phyloP scores from a whole-genome alignment of 2,113 vertebrate genomes.

The Trematomus loennbergii region DNA sequence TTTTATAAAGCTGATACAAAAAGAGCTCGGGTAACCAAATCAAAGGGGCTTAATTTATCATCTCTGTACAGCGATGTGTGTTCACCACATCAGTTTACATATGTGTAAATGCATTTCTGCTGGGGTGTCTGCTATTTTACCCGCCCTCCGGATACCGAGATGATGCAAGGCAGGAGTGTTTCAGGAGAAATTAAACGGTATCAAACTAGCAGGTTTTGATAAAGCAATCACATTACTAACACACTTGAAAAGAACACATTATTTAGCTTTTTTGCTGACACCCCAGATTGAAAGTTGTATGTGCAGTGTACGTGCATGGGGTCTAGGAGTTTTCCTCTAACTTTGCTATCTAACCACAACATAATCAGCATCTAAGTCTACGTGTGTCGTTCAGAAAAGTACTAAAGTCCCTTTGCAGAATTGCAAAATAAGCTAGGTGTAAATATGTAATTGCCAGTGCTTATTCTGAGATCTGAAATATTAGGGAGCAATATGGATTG shows the following conservation, averaged over 20 bases:
- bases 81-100: slow-evolving; percentile 60
- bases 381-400: slow-evolving; percentile 59
- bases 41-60: slow-evolving; percentile 73
- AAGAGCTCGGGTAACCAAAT: slow-evolving; percentile 67
- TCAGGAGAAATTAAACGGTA: slow-evolving; percentile 73
- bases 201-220: slow-evolving; percentile 80
- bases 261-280: slow-evolving; percentile 82
- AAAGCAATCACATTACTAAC: slow-evolving; percentile 78
- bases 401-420: slow-evolving; percentile 75
- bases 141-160: slow-evolving; percentile 70
- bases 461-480: slow-evolving; percentile 86
- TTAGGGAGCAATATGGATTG: slow-evolving; percentile 83
- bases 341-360: slow-evolving; percentile 80
- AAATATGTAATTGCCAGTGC: slow-evolving; percentile 85
- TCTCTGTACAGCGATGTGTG: slow-evolving; percentile 54
- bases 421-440: slow-evolving; percentile 85
- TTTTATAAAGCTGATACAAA: slow-evolving; percentile 70
- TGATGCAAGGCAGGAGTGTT: slow-evolving; percentile 57
- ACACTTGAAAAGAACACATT: slow-evolving; percentile 77
- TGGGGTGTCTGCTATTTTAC: slow-evolving; percentile 41
- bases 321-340: slow-evolving; percentile 64
- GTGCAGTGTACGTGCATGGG: slow-evolving; percentile 53
- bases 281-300: slow-evolving; percentile 75
- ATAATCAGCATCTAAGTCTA: slow-evolving; percentile 78
- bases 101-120: slow-evolving; percentile 61